A percentile compares a stretch with the other conserved stretches of the same genome.
Evolutionary conservation across 2,797 vertebrate genomes (phyloP).

Genomic region (Balearica regulorum): DNA sequence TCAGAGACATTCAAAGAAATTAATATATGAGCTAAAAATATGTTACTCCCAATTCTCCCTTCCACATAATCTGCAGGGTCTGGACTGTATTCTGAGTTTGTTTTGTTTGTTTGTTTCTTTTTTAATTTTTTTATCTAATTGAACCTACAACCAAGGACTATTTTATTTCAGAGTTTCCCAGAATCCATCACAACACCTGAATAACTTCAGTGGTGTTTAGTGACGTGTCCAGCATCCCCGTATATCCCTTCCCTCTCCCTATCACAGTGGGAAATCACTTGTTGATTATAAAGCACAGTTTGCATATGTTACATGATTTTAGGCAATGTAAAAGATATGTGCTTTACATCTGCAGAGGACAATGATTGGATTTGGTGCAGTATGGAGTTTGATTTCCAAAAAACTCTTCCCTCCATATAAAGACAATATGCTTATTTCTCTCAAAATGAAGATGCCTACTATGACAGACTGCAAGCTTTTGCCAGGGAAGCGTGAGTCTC

Average conservation of each 20-base stretch:
- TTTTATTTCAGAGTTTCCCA: background rate
- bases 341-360: background rate
- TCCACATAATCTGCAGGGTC: background rate
- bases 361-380: background rate
- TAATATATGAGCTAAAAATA: background rate
- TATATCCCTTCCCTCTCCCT: background rate
- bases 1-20: background rate
- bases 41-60: background rate
- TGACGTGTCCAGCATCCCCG: background rate
- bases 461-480: background rate
- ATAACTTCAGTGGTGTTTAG: background rate
- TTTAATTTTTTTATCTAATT: background rate
- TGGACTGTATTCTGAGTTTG: background rate
- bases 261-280: background rate
- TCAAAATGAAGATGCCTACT: background rate
- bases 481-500: background rate
- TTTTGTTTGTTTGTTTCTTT: background rate
- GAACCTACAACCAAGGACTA: background rate
- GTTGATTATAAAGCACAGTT: background rate
- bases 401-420: background rate
- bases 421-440: background rate
- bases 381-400: background rate
- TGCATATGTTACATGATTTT: background rate
- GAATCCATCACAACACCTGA: background rate
- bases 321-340: background rate